Conservation (phyloP, 2,888 invertebrate species). For the Philaethria dido region DNA sequence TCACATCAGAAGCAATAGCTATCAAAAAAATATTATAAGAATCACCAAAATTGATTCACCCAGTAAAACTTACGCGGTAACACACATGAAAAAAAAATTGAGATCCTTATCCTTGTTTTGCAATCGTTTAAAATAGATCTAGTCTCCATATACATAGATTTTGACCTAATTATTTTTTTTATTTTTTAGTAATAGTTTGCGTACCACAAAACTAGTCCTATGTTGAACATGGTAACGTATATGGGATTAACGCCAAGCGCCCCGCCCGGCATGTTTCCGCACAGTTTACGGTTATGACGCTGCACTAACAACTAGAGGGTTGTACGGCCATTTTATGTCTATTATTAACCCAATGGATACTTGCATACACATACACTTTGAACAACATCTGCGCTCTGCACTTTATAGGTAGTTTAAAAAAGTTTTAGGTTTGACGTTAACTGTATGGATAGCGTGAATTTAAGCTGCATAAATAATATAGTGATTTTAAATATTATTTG, state of each 20-base stretch:
- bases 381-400: slow-evolving; percentile 39
- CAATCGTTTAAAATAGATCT: too few relatives aligned
- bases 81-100: too few relatives aligned
- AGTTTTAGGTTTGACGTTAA: not conserved
- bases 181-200: not conserved
- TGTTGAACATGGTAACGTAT: slow-evolving; percentile 41
- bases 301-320: slow-evolving; percentile 59
- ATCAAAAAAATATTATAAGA: too few relatives aligned
- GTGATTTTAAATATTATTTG: too few relatives aligned
- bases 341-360: slow-evolving; percentile 56
- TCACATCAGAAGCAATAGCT: too few relatives aligned
- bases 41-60: too few relatives aligned
- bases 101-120: too few relatives aligned
- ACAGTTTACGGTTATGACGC: slow-evolving; percentile 57
- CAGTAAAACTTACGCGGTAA: too few relatives aligned
- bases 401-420: slow-evolving; percentile 28
- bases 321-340: slow-evolving; percentile 57
- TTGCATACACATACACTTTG: slow-evolving; percentile 38
- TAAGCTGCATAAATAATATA: too few relatives aligned
- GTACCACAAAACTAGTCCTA: not conserved
- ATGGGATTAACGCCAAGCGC: slow-evolving; percentile 48
- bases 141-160: too few relatives aligned
- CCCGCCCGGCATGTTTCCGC: slow-evolving; percentile 43
- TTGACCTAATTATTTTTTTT: not conserved
- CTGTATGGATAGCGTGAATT: not conserved